These are phyloP conservation scores for Sesia apiformis DNA, from an alignment of 2,888 invertebrate species.

Conservation along the genomic window DNA sequence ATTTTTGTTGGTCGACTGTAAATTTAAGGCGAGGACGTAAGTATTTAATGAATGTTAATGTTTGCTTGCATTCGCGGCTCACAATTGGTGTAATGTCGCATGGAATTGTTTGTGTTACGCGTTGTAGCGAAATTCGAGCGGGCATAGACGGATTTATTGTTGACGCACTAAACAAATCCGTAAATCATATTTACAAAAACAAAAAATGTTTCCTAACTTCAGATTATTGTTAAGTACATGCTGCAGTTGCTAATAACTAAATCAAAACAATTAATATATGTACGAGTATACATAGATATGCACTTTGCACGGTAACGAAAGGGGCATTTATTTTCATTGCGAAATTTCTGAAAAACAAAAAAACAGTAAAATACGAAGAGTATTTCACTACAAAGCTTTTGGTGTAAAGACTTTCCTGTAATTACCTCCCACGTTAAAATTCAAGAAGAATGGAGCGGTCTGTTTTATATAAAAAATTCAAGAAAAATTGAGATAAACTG, in stretches of 20 bases:
- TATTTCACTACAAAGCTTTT: not conserved
- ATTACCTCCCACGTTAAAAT: not conserved
- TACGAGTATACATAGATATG: too few relatives aligned
- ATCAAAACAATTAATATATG: too few relatives aligned
- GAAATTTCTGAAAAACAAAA: not conserved
- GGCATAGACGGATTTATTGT: not conserved
- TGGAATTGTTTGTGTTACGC: constrained; percentile 4
- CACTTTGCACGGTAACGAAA: not conserved
- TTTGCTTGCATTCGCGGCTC: constrained; percentile 46
- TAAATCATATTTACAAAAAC: not conserved
- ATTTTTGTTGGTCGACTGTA: constrained; percentile 67
- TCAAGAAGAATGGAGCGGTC: constrained; percentile 10
- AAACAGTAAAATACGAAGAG: not conserved
- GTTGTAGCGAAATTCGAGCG: not conserved
- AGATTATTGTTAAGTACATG: too few relatives aligned
- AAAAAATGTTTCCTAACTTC: too few relatives aligned
- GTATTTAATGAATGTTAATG: constrained; percentile 70
- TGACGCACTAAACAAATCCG: not conserved
- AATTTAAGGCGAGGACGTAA: constrained; percentile 57
- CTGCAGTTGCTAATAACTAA: too few relatives aligned
- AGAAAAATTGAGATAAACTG: constrained; percentile 48
- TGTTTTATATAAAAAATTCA: constrained; percentile 25
- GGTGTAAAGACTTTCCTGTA: not conserved
- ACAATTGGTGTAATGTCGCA: constrained; percentile 45
- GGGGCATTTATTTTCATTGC: not conserved